Base-by-base conservation (phyloP, 2,888 invertebrate genomes). In the Plebejus anna region DNA sequence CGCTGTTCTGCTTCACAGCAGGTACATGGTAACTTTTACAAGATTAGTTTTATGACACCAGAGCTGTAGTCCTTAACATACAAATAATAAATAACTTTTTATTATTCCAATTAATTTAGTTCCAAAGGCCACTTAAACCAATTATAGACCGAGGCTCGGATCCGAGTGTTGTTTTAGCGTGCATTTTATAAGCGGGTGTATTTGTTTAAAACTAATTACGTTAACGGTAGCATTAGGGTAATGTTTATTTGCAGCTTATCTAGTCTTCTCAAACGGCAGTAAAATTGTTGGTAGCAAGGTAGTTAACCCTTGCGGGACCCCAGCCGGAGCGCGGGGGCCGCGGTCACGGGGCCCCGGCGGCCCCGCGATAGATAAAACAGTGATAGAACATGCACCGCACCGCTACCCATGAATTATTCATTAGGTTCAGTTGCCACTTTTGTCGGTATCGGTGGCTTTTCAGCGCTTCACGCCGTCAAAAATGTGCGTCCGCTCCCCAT, bases 361-460 rank as follows among this genome's bases (percentile, higher is more conserved):
- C 87, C 90, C 89, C 94, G 88, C 94, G 92, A 94, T 94, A 94
- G 94, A 94, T 94, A 94, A 93, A 94, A 94, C 94, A 94, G 94
- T 92, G 94, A 94, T 94, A 94, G 94, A 94, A 94, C 94, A 94
- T 94, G 94, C 94, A 92, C 94, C 92, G 91, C 90, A 88, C 90
- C 92, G 90, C 71, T 88, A 88, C 88, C 83, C 86, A 92, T 94
- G 94, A 94, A 94, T 94, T 90, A 94, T 94, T 94, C 94, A 94
- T 94, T 89, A 93, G 94, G 90, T 92, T 92, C 94, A 90, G 92
- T 94, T 93, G 92, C 93, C 92, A 94, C 94, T 93, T 92, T 92
- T 91, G 94, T 92, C 90, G 89, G 89, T 92, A 94, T 94, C 93
- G 91, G 90, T 90, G 91, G 91, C 91, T 93, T 94, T 94, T 92